Evolutionary conservation across 2,113 vertebrate genomes (phyloP).

Genomic region (Neomonachus schauinslandi): DNA sequence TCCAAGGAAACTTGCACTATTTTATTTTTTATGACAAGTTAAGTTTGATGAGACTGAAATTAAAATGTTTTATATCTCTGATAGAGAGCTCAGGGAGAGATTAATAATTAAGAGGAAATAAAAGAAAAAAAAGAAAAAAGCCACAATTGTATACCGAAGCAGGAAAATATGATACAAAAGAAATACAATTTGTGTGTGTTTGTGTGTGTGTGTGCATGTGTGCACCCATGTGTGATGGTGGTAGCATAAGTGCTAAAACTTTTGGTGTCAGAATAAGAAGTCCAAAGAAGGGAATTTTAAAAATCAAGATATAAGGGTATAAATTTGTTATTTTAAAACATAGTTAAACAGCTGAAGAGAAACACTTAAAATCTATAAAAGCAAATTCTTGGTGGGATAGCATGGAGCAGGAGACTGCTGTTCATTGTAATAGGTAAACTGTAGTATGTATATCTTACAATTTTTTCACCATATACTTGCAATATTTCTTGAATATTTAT

Average conservation of each 20-base stretch:
- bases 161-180: background rate
- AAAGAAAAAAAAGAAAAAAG: background rate
- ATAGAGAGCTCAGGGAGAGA: background rate
- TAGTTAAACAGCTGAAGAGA: background rate
- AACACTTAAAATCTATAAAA: background rate
- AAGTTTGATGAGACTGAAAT: background rate
- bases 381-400: background rate
- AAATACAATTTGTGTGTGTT: background rate
- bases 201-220: background rate
- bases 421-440: background rate
- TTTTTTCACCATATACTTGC: background rate
- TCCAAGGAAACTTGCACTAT: background rate
- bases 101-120: background rate
- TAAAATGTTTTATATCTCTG: conserved; percentile 23
- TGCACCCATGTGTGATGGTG: background rate
- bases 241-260: background rate
- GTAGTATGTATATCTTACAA: background rate
- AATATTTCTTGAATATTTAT: background rate
- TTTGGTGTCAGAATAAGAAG: background rate
- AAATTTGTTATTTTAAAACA: background rate
- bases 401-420: background rate
- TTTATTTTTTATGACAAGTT: background rate
- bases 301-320: background rate
- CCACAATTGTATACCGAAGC: background rate
- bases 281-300: background rate